Conservation (phyloP, 1,140 invertebrate genomes). For the Saccostrea glomerata region DNA sequence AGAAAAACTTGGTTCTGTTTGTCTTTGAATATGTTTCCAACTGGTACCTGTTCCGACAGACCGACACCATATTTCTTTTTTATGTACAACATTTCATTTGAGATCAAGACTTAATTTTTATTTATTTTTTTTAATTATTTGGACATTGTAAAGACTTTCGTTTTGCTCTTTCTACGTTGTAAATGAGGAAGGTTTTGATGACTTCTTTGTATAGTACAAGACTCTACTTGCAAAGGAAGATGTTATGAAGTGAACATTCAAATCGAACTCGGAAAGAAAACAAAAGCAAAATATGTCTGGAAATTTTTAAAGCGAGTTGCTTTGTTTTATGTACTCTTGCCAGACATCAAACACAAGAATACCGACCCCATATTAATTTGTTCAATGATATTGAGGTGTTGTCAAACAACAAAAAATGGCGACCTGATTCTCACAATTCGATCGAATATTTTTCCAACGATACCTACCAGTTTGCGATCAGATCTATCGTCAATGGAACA, state of each 20-base stretch:
- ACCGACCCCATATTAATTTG: background rate
- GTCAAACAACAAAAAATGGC: constrained; percentile 52
- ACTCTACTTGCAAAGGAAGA: constrained; percentile 3
- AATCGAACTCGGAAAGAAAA: background rate
- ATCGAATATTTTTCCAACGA: background rate
- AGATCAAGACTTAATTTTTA: too few species aligned
- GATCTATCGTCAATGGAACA: constrained; percentile 56
- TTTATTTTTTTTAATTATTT: too few species aligned
- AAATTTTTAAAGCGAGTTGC: background rate
- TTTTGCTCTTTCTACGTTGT: too few species aligned
- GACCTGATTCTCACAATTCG: background rate
- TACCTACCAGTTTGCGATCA: constrained; percentile 53
- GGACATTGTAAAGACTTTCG: too few species aligned
- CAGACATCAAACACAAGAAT: background rate
- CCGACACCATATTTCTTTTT: too few species aligned
- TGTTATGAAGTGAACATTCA: background rate
- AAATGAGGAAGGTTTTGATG: too few species aligned
- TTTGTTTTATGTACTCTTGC: background rate
- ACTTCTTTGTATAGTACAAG: background rate
- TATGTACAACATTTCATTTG: too few species aligned
- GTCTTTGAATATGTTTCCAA: too few species aligned
- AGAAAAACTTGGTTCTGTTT: too few species aligned
- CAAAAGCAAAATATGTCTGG: background rate
- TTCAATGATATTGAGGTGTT: constrained; percentile 43
- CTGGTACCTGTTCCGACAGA: too few species aligned